Percentiles rank a stretch among this genome's conserved stretches.
These are phyloP conservation scores for Cyanoramphus novaezelandiae DNA, from an alignment of 2,113 vertebrate genomes.

Conservation along the genomic window DNA sequence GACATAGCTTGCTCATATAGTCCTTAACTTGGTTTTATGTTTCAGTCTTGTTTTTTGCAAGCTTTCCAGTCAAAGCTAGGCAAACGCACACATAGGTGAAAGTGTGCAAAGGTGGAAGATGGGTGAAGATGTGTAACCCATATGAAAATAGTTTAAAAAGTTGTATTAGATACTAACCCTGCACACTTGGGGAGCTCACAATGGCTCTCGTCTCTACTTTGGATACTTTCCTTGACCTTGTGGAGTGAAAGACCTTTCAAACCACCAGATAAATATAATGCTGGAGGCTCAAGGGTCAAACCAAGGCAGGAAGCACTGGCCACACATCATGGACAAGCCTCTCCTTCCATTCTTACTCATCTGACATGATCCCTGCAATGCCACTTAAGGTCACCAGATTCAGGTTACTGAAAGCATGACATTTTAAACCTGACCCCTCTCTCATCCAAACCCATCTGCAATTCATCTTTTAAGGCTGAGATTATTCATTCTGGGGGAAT, in stretches of 20 bases:
- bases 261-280: not conserved
- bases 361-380: not conserved
- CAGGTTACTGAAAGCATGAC: not conserved
- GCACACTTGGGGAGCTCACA: not conserved
- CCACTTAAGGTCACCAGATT: not conserved
- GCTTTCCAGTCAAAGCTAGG: not conserved
- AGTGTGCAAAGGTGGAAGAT: not conserved
- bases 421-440: not conserved
- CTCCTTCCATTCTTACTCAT: not conserved
- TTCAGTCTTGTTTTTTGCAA: not conserved
- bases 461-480: constrained; percentile 15
- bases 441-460: constrained; percentile 20
- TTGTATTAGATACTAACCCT: not conserved
- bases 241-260: not conserved
- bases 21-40: not conserved
- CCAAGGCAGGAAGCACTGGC: not conserved
- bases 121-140: rapidly evolving
- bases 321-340: not conserved
- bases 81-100: not conserved
- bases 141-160: not conserved
- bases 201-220: not conserved
- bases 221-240: not conserved
- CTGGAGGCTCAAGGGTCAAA: not conserved
- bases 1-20: not conserved
- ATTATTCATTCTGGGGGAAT: constrained; percentile 7